Percentiles rank a stretch among this genome's conserved stretches.
phyloP scores from a whole-genome alignment of 53 echinoderm and acorn worm genomes.

The Echinarachnius parma region DNA sequence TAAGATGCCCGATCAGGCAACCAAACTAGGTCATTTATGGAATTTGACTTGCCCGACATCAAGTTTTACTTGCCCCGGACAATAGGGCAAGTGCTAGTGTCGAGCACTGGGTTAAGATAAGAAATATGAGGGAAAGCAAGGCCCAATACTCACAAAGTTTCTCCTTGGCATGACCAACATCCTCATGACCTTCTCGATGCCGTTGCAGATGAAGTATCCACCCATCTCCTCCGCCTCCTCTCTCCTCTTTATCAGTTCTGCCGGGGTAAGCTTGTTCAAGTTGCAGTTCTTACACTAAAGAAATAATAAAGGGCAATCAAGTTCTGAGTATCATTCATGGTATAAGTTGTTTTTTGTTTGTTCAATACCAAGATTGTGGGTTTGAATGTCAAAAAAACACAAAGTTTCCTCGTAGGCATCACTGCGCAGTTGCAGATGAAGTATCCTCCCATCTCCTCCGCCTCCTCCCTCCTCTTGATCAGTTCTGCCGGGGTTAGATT shows the following conservation, averaged over 20 bases:
- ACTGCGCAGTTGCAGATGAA: conserved; percentile 89
- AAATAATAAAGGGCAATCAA: not conserved
- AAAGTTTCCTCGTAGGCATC: no score
- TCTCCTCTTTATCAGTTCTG: conserved; percentile 65
- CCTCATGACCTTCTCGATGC: conserved; percentile 83
- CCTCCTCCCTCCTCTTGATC: conserved; percentile 73
- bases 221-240: conserved; percentile 94
- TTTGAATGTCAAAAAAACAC: no score
- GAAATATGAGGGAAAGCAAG: no score
- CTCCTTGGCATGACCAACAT: conserved; percentile 91
- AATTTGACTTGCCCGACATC: no score
- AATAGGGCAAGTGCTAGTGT: no score
- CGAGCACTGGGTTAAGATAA: no score
- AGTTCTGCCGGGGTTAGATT: conserved; percentile 70
- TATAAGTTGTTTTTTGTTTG: no score
- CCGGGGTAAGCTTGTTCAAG: conserved; percentile 64
- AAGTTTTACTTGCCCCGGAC: no score
- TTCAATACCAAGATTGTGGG: no score
- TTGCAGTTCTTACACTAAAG: conserved; percentile 73
- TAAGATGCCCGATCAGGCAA: no score
- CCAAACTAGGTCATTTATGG: no score
- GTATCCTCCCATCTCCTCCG: conserved; percentile 93
- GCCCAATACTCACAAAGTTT: conserved; percentile 68
- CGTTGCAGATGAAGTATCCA: conserved; percentile 90
- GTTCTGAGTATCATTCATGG: no score